Evolutionary conservation across 2,113 vertebrate species (phyloP).

Genomic region (Corapipo altera): DNA sequence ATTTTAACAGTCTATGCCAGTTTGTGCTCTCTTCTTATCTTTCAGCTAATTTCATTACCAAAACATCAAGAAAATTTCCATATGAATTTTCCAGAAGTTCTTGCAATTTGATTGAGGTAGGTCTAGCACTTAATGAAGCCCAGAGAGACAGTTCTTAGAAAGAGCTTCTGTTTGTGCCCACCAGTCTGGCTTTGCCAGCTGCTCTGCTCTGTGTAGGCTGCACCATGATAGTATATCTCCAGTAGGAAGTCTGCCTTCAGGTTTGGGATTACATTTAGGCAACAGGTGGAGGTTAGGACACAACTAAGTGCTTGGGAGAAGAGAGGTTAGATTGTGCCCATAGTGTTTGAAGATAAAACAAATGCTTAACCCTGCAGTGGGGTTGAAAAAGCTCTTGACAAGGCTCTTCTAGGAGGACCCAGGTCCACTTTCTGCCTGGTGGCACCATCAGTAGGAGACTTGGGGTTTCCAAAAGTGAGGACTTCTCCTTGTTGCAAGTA

Average conservation of each 20-base stretch:
- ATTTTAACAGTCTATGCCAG: conserved; percentile 27
- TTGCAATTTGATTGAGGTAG: background rate
- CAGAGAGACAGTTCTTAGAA: background rate
- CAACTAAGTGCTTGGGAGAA: background rate
- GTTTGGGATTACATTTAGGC: background rate
- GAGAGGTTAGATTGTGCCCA: background rate
- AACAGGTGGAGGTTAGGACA: background rate
- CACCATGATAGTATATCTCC: rapidly evolving
- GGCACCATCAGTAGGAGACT: background rate
- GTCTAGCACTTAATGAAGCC: background rate
- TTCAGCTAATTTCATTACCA: conserved; percentile 9
- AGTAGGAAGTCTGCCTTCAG: background rate
- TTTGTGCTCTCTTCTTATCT: conserved; percentile 32
- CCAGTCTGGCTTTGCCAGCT: background rate
- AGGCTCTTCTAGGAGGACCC: background rate
- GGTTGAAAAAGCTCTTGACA: background rate
- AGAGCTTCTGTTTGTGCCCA: background rate
- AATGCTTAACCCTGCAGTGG: background rate
- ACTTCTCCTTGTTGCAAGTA: background rate
- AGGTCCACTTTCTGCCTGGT: background rate
- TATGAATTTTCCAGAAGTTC: background rate
- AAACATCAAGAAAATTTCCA: conserved; percentile 3
- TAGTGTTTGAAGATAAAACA: background rate
- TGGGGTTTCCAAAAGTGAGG: background rate
- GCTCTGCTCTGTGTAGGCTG: background rate